Conservation (phyloP, 2,888 invertebrate genomes). For the Hermodice carunculata region DNA sequence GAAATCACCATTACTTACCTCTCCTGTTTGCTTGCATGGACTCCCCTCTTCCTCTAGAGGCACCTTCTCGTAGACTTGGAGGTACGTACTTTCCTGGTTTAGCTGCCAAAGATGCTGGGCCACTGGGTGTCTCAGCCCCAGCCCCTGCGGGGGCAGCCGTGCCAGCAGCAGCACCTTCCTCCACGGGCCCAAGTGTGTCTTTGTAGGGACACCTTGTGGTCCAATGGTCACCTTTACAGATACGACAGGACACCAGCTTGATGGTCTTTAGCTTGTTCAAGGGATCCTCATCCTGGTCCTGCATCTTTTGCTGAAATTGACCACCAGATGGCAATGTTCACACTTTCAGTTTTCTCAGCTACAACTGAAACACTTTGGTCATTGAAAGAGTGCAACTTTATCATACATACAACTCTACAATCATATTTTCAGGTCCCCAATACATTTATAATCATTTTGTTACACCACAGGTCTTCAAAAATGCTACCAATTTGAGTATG, state of each 20-base stretch:
- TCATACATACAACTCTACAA: no score
- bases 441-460: no score
- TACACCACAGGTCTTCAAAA: no score
- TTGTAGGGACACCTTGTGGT: conserved; percentile 98
- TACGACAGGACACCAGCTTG: conserved; percentile 69
- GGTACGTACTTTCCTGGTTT: conserved; percentile 77
- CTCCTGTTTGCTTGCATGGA: conserved; percentile 74
- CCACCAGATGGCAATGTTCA: no score
- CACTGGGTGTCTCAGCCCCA: conserved; percentile 30
- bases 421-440: no score
- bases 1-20: conserved; percentile 53
- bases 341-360: no score
- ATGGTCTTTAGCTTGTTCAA: conserved; percentile 79
- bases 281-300: conserved; percentile 87
- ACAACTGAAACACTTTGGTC: no score
- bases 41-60: conserved; percentile 79
- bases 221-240: conserved; percentile 89
- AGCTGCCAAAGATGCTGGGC: no score
- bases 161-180: conserved; percentile 56
- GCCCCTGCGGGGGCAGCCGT: conserved; percentile 43
- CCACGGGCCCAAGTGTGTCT: conserved; percentile 78
- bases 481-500: no score
- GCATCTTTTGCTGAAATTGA: no score
- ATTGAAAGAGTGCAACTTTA: no score
- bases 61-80: conserved; percentile 86